Conservation (phyloP, 2,888 invertebrate species). For the Thecophora atra region DNA sequence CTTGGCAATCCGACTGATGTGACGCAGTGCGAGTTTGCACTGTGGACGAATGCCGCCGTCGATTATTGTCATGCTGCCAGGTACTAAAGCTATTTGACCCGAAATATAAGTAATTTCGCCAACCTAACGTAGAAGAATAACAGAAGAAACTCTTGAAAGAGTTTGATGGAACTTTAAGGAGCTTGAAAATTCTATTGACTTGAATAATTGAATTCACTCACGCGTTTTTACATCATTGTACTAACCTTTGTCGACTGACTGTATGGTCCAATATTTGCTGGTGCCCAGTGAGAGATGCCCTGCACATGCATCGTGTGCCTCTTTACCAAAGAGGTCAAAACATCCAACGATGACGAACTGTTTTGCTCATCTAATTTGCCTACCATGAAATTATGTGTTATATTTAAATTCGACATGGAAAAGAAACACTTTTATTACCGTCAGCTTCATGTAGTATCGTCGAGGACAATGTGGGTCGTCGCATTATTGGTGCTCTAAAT, state of each 20-base stretch:
- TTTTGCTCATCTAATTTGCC: constrained; percentile 44
- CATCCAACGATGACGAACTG: constrained; percentile 9
- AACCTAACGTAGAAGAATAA: constrained; percentile 69
- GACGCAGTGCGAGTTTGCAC: constrained; percentile 83
- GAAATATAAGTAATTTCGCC: constrained; percentile 87
- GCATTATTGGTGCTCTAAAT: constrained; percentile 64
- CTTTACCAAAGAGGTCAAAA: constrained; percentile 55
- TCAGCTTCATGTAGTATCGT: constrained; percentile 41
- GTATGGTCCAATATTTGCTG: constrained; percentile 96
- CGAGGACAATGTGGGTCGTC: constrained; percentile 46
- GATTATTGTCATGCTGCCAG: constrained; percentile 79
- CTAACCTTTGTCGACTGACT: constrained; percentile 88
- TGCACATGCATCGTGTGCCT: constrained; percentile 92
- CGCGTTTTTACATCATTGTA: constrained; percentile 23
- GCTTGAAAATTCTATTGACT: not conserved
- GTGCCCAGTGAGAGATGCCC: constrained; percentile 97
- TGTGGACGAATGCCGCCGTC: constrained; percentile 83
- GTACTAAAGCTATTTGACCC: constrained; percentile 91
- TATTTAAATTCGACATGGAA: constrained; percentile 34
- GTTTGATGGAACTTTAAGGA: not conserved
- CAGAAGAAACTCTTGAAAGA: not conserved
- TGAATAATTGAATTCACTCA: not conserved
- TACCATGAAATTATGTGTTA: constrained; percentile 44
- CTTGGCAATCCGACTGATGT: constrained; percentile 82
- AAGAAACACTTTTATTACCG: constrained; percentile 31